These are phyloP conservation scores for Drosophila tropicalis DNA, from an alignment of 1,140 invertebrate species.

Conservation along the genomic window DNA sequence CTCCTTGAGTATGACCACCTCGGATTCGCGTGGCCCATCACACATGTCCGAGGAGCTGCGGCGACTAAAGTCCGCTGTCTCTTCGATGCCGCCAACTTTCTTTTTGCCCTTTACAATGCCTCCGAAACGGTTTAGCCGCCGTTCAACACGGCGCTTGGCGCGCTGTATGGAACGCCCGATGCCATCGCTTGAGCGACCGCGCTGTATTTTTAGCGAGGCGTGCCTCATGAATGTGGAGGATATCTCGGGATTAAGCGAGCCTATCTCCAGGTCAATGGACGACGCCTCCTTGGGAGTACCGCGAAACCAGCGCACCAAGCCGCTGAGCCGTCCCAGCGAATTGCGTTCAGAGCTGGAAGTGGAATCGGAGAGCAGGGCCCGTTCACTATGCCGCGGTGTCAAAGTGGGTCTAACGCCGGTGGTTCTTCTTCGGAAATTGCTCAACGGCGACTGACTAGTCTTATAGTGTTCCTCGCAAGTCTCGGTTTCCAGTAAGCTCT, in stretches of 20 bases:
- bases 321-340: slow-evolving; percentile 83
- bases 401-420: slow-evolving; percentile 86
- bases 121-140: slow-evolving; percentile 89
- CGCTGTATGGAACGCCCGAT: slow-evolving; percentile 88
- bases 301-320: slow-evolving; percentile 90
- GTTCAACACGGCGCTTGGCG: slow-evolving; percentile 93
- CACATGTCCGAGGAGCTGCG: slow-evolving; percentile 92
- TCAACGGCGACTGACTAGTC: slow-evolving; percentile 89
- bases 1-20: slow-evolving; percentile 94
- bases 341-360: slow-evolving; percentile 82
- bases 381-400: slow-evolving; percentile 91
- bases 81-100: slow-evolving; percentile 94
- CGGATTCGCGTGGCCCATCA: slow-evolving; percentile 90
- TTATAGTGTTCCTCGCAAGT: slow-evolving; percentile 88
- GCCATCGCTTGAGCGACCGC: slow-evolving; percentile 83
- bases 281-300: slow-evolving; percentile 83
- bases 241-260: slow-evolving; percentile 84
- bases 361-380: slow-evolving; percentile 85
- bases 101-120: slow-evolving; percentile 90
- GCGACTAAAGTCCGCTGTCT: slow-evolving; percentile 91
- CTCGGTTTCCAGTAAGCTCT: slow-evolving; percentile 93
- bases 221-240: slow-evolving; percentile 82
- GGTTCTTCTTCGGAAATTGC: slow-evolving; percentile 89
- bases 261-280: slow-evolving; percentile 84
- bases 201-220: slow-evolving; percentile 83